Percentiles rank a stretch among this genome's conserved stretches.
These are phyloP conservation scores for Brachystomella parvula DNA, from an alignment of 1,140 invertebrate genomes.

Conservation along the genomic window DNA sequence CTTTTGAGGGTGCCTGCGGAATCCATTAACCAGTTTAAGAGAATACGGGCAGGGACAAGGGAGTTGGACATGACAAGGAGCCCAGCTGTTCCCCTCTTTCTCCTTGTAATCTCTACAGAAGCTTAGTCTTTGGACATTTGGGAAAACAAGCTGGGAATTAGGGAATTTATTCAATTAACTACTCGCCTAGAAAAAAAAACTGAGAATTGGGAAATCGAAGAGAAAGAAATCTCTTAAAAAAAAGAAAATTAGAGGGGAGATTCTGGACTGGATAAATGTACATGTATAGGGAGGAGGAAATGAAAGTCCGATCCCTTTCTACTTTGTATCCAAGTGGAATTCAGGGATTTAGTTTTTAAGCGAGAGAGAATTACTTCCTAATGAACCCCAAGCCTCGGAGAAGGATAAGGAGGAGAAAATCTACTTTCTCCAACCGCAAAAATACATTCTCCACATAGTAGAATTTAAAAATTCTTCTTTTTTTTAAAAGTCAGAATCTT, in stretches of 20 bases:
- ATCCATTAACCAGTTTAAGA: not conserved
- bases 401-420: too few relatives aligned
- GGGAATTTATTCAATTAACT: constrained; percentile 40
- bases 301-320: not conserved
- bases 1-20: not conserved
- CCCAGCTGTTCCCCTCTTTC: not conserved
- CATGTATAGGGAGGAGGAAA: not conserved
- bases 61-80: not conserved
- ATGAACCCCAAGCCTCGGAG: too few relatives aligned
- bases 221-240: constrained; percentile 28
- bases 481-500: not conserved
- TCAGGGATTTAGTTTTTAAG: constrained; percentile 31
- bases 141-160: constrained; percentile 39
- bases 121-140: constrained; percentile 33
- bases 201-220: not conserved
- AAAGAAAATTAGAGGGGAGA: constrained; percentile 14
- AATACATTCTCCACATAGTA: not conserved
- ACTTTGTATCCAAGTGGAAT: not conserved
- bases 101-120: not conserved
- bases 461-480: not conserved
- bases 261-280: too few relatives aligned
- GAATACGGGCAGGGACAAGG: not conserved
- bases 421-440: too few relatives aligned
- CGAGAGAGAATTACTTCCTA: constrained; percentile 31
- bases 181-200: constrained; percentile 20